Conservation (phyloP, 2,888 invertebrate species). For the Drosophila diplacantha region DNA sequence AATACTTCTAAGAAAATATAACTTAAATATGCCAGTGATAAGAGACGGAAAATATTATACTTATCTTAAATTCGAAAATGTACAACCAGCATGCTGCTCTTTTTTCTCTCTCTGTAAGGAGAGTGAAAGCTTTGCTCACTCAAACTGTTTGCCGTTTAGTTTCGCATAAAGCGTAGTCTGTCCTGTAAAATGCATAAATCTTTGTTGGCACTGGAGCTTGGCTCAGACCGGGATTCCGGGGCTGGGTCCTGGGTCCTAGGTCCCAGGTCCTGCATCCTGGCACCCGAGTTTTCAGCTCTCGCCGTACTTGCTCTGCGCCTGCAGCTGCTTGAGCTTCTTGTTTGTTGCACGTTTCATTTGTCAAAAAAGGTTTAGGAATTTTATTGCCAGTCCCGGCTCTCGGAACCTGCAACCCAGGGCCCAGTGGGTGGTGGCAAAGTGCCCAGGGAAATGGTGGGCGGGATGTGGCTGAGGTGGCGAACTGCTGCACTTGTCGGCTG, state of each 20-base stretch:
- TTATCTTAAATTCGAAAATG: no score
- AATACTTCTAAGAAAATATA: not conserved
- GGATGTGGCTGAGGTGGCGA: slow-evolving; percentile 7
- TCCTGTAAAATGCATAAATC: slow-evolving; percentile 67
- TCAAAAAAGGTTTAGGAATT: slow-evolving; percentile 57
- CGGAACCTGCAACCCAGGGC: slow-evolving; percentile 5
- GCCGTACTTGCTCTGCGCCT: slow-evolving; percentile 20
- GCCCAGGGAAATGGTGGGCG: slow-evolving; percentile 14
- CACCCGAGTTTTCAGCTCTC: slow-evolving; percentile 8
- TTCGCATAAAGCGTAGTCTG: slow-evolving; percentile 59
- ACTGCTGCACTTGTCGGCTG: slow-evolving; percentile 29
- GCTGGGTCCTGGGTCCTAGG: not conserved
- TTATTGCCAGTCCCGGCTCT: slow-evolving; percentile 42
- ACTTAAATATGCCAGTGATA: not conserved
- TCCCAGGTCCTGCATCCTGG: slow-evolving; percentile 17
- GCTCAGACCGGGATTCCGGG: slow-evolving; percentile 12
- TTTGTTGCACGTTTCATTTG: slow-evolving; percentile 69
- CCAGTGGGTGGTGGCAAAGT: slow-evolving; percentile 4
- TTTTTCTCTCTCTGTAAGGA: slow-evolving; percentile 17
- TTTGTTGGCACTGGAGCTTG: slow-evolving; percentile 55
- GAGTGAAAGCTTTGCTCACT: slow-evolving; percentile 50
- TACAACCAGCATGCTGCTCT: not conserved
- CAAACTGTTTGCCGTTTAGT: slow-evolving; percentile 67
- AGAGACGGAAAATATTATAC: not conserved
- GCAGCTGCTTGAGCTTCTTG: slow-evolving; percentile 47